These are phyloP conservation scores for Perdita meconis DNA, from an alignment of 2,888 invertebrate genomes.

Conservation along the genomic window DNA sequence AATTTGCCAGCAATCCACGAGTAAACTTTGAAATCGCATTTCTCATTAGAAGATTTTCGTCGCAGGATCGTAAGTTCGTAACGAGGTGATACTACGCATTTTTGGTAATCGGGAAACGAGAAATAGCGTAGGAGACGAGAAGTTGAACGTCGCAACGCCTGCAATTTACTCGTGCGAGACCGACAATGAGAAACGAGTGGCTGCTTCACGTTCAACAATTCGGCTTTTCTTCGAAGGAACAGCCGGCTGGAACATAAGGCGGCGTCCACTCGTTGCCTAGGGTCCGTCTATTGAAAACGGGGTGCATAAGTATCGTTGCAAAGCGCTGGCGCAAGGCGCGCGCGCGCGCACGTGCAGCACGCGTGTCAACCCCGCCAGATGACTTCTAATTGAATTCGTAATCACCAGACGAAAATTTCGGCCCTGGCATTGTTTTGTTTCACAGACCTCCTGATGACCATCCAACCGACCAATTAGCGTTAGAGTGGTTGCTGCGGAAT, in stretches of 20 bases:
- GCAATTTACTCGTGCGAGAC: slow-evolving; percentile 28
- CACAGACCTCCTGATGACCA: slow-evolving; percentile 7
- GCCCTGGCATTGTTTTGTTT: slow-evolving; percentile 30
- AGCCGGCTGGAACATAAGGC: slow-evolving; percentile 77
- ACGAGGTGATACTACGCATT: no score
- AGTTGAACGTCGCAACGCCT: slow-evolving; percentile 25
- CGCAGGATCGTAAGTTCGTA: no score
- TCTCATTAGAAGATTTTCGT: no score
- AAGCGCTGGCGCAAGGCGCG: slow-evolving; percentile 68
- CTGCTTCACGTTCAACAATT: slow-evolving; percentile 46
- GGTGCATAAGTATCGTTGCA: slow-evolving; percentile 66
- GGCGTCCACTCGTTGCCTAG: slow-evolving; percentile 62
- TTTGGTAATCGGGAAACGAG: neutral
- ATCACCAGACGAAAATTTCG: slow-evolving; percentile 66
- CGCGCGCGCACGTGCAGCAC: slow-evolving; percentile 76
- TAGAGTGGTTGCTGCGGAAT: slow-evolving; percentile 19
- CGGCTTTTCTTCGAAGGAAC: slow-evolving; percentile 48
- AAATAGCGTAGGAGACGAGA: neutral
- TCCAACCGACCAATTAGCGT: slow-evolving; percentile 35
- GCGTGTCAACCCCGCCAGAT: slow-evolving; percentile 76
- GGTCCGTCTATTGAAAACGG: slow-evolving; percentile 43
- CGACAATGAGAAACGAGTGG: slow-evolving; percentile 50
- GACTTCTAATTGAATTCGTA: slow-evolving; percentile 76
- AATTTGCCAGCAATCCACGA: no score
- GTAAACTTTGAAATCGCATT: no score